A percentile compares a stretch with the other conserved stretches of the same genome.
These are phyloP conservation scores for Aptenodytes forsteri DNA, from an alignment of 2,113 vertebrate species.

Conservation along the genomic window DNA sequence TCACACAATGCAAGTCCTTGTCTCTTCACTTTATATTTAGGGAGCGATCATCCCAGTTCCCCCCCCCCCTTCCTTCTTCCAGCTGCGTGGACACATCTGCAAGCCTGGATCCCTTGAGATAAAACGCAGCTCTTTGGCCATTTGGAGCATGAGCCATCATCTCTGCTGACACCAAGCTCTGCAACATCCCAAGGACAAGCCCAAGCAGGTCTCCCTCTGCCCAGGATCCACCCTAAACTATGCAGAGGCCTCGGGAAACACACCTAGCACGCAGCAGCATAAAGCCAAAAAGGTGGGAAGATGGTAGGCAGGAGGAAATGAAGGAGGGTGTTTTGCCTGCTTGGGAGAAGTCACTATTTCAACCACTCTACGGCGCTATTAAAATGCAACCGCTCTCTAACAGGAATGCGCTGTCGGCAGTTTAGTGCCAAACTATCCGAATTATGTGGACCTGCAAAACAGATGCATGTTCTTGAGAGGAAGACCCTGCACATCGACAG, in stretches of 20 bases:
- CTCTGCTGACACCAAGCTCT: neutral
- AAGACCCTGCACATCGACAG: neutral
- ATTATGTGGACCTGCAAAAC: neutral
- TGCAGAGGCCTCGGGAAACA: neutral
- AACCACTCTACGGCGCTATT: neutral
- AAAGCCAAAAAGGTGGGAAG: neutral
- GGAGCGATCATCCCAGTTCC: fast-evolving
- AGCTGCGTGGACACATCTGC: fast-evolving
- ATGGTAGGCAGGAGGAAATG: neutral
- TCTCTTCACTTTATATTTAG: fast-evolving
- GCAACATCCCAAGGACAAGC: conserved; percentile 7
- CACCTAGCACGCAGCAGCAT: neutral
- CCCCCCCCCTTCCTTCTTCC: neutral
- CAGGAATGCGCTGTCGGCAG: neutral
- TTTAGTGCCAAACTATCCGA: neutral
- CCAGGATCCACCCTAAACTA: conserved; percentile 19
- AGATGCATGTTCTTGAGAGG: neutral
- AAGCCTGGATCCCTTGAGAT: neutral
- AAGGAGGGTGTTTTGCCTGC: neutral
- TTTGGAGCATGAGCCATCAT: neutral
- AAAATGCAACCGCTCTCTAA: neutral
- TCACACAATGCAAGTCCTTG: neutral
- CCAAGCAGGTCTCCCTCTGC: neutral
- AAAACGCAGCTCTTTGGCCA: neutral
- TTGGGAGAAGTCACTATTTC: neutral